Base-by-base conservation (phyloP, 2,113 vertebrate genomes). In the Zosterops borbonicus region DNA sequence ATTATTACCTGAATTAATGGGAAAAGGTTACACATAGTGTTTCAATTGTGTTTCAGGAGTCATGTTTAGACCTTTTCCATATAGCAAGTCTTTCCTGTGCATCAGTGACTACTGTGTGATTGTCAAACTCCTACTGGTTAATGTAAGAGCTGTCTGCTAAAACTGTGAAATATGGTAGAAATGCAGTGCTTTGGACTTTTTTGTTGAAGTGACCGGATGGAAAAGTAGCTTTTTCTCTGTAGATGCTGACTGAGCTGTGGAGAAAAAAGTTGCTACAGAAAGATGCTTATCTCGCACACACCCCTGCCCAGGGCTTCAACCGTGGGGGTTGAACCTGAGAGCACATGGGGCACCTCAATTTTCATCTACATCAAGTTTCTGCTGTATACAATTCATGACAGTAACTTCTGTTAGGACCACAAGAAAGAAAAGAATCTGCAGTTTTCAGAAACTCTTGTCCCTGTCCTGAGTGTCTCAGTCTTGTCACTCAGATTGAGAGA, bases 401-500 rank as follows among this genome's bases (percentile, higher is more conserved):
- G 33, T 41, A 46, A 31, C 23, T 44, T 78, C 33, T 27, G 13
- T 23, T 42, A 7, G 13, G 18, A 59, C 24, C 52, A 35, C 8
- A 67, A 67, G 20, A 0, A 3, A 62, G 41, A 53, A 9, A 13
- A 23, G 22, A 50, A 69, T 62, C 50, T 69, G 20, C 12, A 22
- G 8, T 25, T 12, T 24, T 1, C 42, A 55, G 67, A 55, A 58
- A 8, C 23, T 41, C 9, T 9, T 2, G 0, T 16, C 19, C 35
- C 23, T 18, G 14, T 46, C 21, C 31, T 35, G 37, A 28, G 25
- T 39, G 50, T 58, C 24, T 79, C 29, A 58, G 11, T 14, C 8
- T 14, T 1, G 2, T 35, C 41, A 27, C 21, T 50, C 1, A 5
- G 25, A 39, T n/a, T 25, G 37, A 0, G 1, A 69, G n/a, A 49